Conservation (phyloP, 1,140 invertebrate species). For the Bombus haemorrhoidalis region DNA sequence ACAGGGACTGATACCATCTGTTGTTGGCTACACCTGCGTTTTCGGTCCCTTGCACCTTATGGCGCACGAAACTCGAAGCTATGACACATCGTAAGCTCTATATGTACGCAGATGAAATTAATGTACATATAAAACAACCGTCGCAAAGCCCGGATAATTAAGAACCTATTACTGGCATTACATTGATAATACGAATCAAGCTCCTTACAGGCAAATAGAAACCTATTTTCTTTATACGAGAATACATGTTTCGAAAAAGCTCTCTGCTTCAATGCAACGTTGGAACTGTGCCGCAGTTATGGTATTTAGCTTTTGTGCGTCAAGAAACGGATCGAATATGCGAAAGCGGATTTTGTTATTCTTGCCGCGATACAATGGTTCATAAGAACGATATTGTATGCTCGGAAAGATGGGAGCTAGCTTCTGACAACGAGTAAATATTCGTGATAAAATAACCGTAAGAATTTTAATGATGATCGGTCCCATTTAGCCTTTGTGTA, state of each 20-base stretch:
- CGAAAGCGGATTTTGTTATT: slow-evolving; percentile 18
- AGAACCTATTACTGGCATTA: slow-evolving; percentile 10
- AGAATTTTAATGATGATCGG: background rate
- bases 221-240: background rate
- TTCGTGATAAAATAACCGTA: background rate
- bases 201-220: background rate
- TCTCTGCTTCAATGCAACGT: too few species aligned
- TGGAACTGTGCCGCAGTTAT: background rate
- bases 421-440: background rate
- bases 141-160: slow-evolving; percentile 6
- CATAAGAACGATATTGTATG: background rate
- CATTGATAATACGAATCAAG: background rate
- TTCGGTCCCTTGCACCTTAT: slow-evolving; percentile 59
- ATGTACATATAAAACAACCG: slow-evolving; percentile 20
- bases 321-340: background rate
- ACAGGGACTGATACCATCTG: slow-evolving; percentile 77
- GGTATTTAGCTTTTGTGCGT: background rate
- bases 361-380: background rate
- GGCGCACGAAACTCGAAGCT: slow-evolving; percentile 44
- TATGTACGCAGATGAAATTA: slow-evolving; percentile 11
- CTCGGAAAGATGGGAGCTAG: background rate
- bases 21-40: slow-evolving; percentile 71
- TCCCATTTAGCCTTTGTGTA: background rate
- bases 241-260: too few species aligned
- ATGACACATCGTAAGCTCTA: slow-evolving; percentile 27